Evolutionary conservation across 2,888 invertebrate species (phyloP), one percentile per base, ranked within the genome.

Genomic region (Protodeltote pygarga): DNA sequence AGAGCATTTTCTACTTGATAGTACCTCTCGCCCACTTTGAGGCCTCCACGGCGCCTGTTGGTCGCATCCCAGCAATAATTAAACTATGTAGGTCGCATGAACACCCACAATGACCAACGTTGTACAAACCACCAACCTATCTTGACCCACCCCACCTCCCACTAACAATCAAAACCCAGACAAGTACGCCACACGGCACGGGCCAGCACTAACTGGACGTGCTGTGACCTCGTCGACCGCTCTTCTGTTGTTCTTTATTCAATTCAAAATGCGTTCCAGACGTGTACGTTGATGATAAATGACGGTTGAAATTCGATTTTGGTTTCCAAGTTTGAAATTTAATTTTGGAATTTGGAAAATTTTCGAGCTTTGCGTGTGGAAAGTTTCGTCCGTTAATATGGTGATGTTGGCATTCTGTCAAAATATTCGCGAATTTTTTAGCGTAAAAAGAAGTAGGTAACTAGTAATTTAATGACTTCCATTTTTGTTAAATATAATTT

Each of bases 51-150:
- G 89, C 89, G 89, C 89, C 89, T 84, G 81, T 58, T 75, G 79
- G 89, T 81, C 89, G 89, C 85, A 82, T 89, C 89, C 79, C 77
- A 82, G 80, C 82, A 85, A 86, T 86, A 85, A 89, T 89, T 89
- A 87, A 85, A 85, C 82, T 83, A 88, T 88, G 89, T 89, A 85
- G 89, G 89, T 87, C 89, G 87, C 73, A 71, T 73, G 82, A 75
- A 79, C 89, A 87, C 89, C 90, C 85, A 89, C 89, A 83, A 80
- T 77, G 81, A 72, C 73, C 75, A 73, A 72, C 80, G 77, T 77
- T 84, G 79, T 84, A 72, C 71, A 61, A 61, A 68, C 58, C 68
- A 71, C 85, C 79, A 80, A 64, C 46, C 10, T 65, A 66, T 13
- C 48, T 41, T 65, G 83, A 75, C 73, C 77, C 76, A 65, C 73